Base-by-base conservation (phyloP, 1,140 invertebrate genomes). In the Aphaenogaster rudis region DNA sequence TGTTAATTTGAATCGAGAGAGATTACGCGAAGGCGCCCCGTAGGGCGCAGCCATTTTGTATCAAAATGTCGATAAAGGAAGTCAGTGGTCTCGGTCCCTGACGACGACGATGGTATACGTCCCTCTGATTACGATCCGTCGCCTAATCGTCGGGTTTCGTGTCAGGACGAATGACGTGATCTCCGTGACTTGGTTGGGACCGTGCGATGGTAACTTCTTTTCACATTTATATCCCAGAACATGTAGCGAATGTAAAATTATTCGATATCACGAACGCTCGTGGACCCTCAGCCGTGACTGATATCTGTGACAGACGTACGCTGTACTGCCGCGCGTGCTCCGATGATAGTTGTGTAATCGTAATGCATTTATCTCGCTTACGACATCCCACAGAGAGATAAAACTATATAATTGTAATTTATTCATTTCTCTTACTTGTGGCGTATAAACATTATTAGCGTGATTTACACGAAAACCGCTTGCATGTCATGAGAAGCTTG, bases 1-100 rank as follows among this genome's bases (percentile, higher is more conserved):
- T 95, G 95, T 95, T 95, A 95, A 95, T 95, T 95, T 95, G 95
- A 95, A 95, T 95, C 94, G 94, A 94, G 94, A 95, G 94, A 95
- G 94, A 95, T 95, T 95, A 95, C 94, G 94, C 92, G 92, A 92
- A 86, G 95, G 93, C 95, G 92, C 94, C 95, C 95, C 94, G 93
- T 92, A 89, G 95, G 85, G 95, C 94, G 94, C 94, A 95, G 94
- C 95, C 95, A 95, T 95, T 95, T 95, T 95, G 94, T 95, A 95
- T 95, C 92, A 94, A 95, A 95, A 94, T 95, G 95, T 95, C 95
- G 95, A 95, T 95, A 95, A 95, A 95, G 93, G 93, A 94, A 95
- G 91, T 93, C 93, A 86, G 85, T 87, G 90, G 64, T 88, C 64
- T 54, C 88, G 85, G 90, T 81, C 76, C 82, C 82, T 88, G 91